phyloP scores from a whole-genome alignment of 2,113 vertebrate genomes.

The Caloenas nicobarica region DNA sequence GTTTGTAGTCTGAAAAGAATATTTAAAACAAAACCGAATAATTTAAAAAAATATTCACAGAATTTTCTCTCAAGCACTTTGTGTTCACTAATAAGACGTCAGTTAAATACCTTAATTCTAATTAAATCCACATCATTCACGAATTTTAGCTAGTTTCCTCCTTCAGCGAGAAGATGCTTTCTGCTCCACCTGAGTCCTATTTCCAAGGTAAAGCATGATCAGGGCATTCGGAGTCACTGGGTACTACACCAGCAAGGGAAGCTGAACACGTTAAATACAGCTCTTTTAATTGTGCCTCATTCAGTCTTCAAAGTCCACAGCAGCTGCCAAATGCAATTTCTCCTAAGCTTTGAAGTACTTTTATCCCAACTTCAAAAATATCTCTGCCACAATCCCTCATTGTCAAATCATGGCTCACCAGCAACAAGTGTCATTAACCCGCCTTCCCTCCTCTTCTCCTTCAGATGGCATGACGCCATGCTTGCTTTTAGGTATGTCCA shows the following conservation, averaged over 20 bases:
- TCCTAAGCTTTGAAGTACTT: slow-evolving; percentile 8
- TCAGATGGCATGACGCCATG: not conserved
- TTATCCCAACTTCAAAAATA: not conserved
- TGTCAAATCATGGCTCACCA: not conserved
- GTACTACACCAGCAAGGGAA: not conserved
- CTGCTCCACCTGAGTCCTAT: not conserved
- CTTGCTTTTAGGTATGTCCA: not conserved
- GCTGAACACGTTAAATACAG: not conserved
- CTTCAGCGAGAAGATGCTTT: not conserved
- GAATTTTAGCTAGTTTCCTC: not conserved
- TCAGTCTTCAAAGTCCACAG: slow-evolving; percentile 3
- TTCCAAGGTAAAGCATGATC: not conserved
- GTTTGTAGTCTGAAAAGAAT: not conserved
- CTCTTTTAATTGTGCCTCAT: not conserved
- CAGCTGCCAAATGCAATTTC: slow-evolving; percentile 9
- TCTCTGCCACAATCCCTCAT: not conserved
- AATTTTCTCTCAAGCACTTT: not conserved
- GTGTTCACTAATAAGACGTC: not conserved
- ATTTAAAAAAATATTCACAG: not conserved
- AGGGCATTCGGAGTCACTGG: not conserved
- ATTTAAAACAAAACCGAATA: not conserved
- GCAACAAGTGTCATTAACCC: not conserved
- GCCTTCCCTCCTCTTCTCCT: not conserved
- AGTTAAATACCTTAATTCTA: not conserved
- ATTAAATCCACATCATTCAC: not conserved